Percentiles rank a stretch among this genome's conserved stretches.
phyloP scores from a whole-genome alignment of 2,888 invertebrate species.

The Chouioia cunea region DNA sequence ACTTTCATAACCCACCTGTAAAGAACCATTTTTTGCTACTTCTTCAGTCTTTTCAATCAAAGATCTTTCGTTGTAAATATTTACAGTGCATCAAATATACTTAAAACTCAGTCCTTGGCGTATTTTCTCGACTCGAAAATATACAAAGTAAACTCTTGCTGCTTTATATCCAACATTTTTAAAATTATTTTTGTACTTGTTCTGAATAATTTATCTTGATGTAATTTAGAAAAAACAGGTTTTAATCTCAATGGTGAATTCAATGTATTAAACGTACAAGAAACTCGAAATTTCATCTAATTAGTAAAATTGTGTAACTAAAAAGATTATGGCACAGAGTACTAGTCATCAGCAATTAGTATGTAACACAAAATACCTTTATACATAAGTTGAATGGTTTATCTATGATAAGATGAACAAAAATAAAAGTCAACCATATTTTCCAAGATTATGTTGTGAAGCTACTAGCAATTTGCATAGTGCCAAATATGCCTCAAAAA shows the following conservation, averaged over 20 bases:
- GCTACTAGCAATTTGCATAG: constrained; percentile 37
- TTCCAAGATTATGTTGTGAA: constrained; percentile 39
- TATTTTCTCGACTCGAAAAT: constrained; percentile 37
- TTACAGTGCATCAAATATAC: constrained; percentile 33
- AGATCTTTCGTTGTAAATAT: constrained; percentile 37
- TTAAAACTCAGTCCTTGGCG: constrained; percentile 33
- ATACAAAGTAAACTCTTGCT: constrained; percentile 43
- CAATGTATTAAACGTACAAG: constrained; percentile 15
- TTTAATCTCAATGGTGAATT: constrained; percentile 5
- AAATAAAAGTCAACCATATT: constrained; percentile 37
- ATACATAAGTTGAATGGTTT: constrained; percentile 39
- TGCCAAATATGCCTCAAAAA: constrained; percentile 47
- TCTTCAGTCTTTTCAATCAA: constrained; percentile 24
- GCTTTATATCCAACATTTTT: constrained; percentile 36
- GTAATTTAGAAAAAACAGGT: constrained; percentile 24
- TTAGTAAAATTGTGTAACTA: constrained; percentile 34
- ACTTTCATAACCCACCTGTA: constrained; percentile 22
- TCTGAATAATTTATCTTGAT: constrained; percentile 17
- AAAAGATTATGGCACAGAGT: constrained; percentile 43
- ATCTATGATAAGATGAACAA: constrained; percentile 27
- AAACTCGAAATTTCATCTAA: constrained; percentile 23
- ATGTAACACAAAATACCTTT: constrained; percentile 39
- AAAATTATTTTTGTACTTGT: constrained; percentile 41
- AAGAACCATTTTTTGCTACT: constrained; percentile 18
- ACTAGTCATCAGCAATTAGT: constrained; percentile 49